Evolutionary conservation across 2,113 vertebrate species (phyloP).

Genomic region (Pedionomus torquatus): DNA sequence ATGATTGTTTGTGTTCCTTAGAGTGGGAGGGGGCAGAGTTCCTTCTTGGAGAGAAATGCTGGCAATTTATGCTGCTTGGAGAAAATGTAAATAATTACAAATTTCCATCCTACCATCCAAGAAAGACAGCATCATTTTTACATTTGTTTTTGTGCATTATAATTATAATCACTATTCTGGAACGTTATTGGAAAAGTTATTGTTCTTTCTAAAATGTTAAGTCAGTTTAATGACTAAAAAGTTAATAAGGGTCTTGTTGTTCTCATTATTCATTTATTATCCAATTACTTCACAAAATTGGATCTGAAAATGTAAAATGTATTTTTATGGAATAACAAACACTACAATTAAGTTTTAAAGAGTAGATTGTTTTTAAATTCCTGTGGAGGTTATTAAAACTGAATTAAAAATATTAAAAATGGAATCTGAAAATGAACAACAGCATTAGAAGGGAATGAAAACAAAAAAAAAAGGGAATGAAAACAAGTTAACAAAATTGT

Average conservation of each 20-base stretch:
- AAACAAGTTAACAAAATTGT: slow-evolving; percentile 21
- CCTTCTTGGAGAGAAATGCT: background rate
- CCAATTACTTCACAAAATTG: slow-evolving; percentile 33
- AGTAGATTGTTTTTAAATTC: slow-evolving; percentile 51
- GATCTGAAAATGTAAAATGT: slow-evolving; percentile 20
- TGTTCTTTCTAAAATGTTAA: slow-evolving; percentile 36
- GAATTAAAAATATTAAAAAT: slow-evolving; percentile 50
- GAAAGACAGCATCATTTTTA: slow-evolving; percentile 7
- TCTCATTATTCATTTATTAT: slow-evolving; percentile 50
- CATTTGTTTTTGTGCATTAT: background rate
- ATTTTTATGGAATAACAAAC: slow-evolving; percentile 35
- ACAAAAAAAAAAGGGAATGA: background rate
- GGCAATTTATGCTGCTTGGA: background rate
- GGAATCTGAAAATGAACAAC: slow-evolving; percentile 26
- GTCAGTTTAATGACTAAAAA: slow-evolving; percentile 29
- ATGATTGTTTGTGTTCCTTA: background rate
- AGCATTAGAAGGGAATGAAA: slow-evolving; percentile 36
- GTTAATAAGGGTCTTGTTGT: slow-evolving; percentile 21
- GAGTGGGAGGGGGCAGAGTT: background rate
- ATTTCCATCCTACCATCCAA: slow-evolving; percentile 55
- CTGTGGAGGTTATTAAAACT: slow-evolving; percentile 43
- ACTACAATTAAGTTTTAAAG: slow-evolving; percentile 2
- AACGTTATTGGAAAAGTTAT: background rate
- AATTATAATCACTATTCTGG: background rate
- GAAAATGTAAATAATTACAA: slow-evolving; percentile 40